Conservation (phyloP, 2,888 invertebrate genomes). For the Plutella xylostella region DNA sequence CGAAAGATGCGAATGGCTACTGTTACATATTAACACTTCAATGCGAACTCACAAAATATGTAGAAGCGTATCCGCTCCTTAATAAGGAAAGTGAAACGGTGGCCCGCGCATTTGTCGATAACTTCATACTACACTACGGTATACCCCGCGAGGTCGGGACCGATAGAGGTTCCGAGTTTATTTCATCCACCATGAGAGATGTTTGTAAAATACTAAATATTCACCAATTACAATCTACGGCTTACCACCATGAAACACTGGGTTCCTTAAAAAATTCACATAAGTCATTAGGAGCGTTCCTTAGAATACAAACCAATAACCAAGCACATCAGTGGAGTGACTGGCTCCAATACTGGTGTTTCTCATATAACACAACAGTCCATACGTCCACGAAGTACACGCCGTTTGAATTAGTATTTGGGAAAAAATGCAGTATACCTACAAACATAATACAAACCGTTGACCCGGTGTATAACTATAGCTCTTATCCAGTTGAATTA, state of each 20-base stretch:
- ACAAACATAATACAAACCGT: neutral
- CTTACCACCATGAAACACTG: neutral
- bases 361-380: neutral
- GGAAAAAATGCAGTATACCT: neutral
- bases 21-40: neutral
- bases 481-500: neutral
- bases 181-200: neutral
- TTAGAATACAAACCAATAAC: neutral
- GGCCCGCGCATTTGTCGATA: neutral
- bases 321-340: neutral
- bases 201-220: neutral
- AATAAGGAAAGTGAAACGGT: neutral
- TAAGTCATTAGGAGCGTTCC: neutral
- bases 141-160: neutral
- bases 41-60: slow-evolving; percentile 2
- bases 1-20: neutral
- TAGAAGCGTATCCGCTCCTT: neutral
- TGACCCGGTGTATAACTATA: neutral
- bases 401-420: neutral
- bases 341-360: slow-evolving; percentile 4
- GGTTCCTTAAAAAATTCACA: slow-evolving; percentile 1
- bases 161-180: slow-evolving; percentile 1
- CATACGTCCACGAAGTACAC: neutral
- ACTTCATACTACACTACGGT: neutral
- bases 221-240: neutral